Percentiles rank a stretch among this genome's conserved stretches.
phyloP scores from a whole-genome alignment of 2,888 invertebrate species.

The Cacoxenus indagator region DNA sequence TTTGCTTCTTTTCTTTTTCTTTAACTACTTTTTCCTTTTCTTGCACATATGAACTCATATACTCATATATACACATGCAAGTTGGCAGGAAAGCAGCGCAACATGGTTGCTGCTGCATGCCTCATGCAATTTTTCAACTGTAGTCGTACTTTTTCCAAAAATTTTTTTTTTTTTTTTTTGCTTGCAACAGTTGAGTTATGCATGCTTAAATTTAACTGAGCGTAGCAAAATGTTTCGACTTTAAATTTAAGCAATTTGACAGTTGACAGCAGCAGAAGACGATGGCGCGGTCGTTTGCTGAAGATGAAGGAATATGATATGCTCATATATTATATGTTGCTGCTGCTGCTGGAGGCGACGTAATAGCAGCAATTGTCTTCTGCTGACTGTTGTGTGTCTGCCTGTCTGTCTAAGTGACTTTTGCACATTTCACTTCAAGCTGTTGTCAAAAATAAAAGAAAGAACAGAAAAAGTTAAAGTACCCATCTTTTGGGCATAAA shows the following conservation, averaged over 20 bases:
- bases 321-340: not conserved
- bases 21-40: too few species aligned
- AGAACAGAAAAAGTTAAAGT: slow-evolving; percentile 24
- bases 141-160: slow-evolving; percentile 50
- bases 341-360: not conserved
- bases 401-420: not conserved
- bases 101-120: too few species aligned
- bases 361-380: not conserved
- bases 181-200: slow-evolving; percentile 44
- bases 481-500: slow-evolving; percentile 48
- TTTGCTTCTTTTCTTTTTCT: slow-evolving; percentile 11
- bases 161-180: slow-evolving; percentile 23
- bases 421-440: not conserved
- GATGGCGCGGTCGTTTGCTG: not conserved
- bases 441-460: too few species aligned
- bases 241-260: slow-evolving; percentile 54
- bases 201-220: slow-evolving; percentile 52
- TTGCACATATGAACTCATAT: slow-evolving; percentile 38
- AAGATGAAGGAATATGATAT: not conserved
- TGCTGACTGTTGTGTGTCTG: not conserved
- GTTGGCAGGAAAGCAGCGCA: slow-evolving; percentile 21
- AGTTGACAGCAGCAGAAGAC: slow-evolving; percentile 33
- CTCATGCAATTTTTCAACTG: not conserved
- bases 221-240: slow-evolving; percentile 32
- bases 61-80: slow-evolving; percentile 47